Conservation (phyloP, 2,113 vertebrate genomes). For the Sinosuthora webbiana region DNA sequence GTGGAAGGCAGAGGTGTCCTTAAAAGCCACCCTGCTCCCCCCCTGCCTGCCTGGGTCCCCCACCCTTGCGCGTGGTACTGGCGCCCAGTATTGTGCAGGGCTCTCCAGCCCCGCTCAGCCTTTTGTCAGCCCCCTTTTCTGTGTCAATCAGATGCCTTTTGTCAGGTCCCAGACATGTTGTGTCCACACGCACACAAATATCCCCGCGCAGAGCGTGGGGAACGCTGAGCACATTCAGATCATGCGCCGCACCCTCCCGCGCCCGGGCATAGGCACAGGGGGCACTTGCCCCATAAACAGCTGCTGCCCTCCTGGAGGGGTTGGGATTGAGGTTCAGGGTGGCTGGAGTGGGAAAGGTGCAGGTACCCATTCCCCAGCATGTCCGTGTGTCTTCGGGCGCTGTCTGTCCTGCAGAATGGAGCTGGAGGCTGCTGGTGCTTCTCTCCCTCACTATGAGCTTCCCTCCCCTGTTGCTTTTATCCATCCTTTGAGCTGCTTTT, state of each 20-base stretch:
- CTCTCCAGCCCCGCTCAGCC: slow-evolving; percentile 40
- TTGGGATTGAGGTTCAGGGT: fast-evolving
- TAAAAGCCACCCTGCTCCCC: neutral
- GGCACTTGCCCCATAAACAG: fast-evolving
- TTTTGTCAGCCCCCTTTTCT: slow-evolving; percentile 65
- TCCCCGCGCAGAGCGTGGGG: neutral
- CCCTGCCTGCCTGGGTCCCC: neutral
- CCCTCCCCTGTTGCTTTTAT: neutral
- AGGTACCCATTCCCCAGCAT: fast-evolving
- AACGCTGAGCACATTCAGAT: neutral
- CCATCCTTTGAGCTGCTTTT: neutral
- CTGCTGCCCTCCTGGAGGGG: fast-evolving
- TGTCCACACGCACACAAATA: slow-evolving; percentile 52
- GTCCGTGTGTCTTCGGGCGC: fast-evolving
- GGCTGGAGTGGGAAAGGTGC: neutral
- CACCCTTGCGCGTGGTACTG: neutral
- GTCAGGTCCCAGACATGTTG: slow-evolving; percentile 57
- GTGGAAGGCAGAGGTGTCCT: neutral
- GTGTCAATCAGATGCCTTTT: slow-evolving; percentile 56
- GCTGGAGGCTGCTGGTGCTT: fast-evolving
- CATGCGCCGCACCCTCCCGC: neutral
- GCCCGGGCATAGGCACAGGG: neutral
- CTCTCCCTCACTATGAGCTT: fast-evolving
- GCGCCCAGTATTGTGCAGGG: slow-evolving; percentile 12
- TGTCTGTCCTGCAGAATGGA: neutral